phyloP scores from a whole-genome alignment of 2,888 invertebrate genomes.

The Drosophila falleni region DNA sequence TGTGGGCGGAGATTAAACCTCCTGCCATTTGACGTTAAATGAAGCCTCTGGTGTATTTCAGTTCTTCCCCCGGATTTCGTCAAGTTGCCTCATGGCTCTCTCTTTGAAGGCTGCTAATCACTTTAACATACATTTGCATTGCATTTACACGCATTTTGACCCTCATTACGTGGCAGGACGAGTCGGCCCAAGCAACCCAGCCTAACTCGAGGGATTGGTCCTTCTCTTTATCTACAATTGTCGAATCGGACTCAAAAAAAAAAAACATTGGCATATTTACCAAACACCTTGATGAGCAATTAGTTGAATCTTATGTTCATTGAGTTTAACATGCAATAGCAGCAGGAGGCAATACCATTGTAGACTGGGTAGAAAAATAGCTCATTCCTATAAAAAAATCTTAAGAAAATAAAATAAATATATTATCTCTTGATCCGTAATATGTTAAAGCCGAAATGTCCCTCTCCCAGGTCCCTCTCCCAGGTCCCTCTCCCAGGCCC shows the following conservation, averaged over 20 bases:
- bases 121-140: conserved; percentile 83
- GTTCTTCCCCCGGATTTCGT: conserved; percentile 12
- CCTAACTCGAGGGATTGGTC: conserved; percentile 59
- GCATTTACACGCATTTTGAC: conserved; percentile 82
- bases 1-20: conserved; percentile 21
- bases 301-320: conserved; percentile 41
- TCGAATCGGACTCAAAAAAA: conserved; percentile 11
- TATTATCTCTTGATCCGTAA: background rate
- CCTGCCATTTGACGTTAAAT: conserved; percentile 54
- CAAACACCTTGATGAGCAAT: conserved; percentile 61
- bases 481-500: no score
- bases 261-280: conserved; percentile 48
- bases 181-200: conserved; percentile 8
- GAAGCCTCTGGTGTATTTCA: conserved; percentile 74
- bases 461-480: no score
- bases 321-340: background rate
- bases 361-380: background rate
- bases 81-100: conserved; percentile 40
- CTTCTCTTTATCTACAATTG: conserved; percentile 42
- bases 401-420: no score
- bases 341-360: background rate
- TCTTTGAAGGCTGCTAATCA: conserved; percentile 81
- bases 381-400: background rate
- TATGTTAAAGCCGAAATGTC: background rate
- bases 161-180: conserved; percentile 68